phyloP scores from a whole-genome alignment of 2,113 vertebrate genomes.

The Numida meleagris region DNA sequence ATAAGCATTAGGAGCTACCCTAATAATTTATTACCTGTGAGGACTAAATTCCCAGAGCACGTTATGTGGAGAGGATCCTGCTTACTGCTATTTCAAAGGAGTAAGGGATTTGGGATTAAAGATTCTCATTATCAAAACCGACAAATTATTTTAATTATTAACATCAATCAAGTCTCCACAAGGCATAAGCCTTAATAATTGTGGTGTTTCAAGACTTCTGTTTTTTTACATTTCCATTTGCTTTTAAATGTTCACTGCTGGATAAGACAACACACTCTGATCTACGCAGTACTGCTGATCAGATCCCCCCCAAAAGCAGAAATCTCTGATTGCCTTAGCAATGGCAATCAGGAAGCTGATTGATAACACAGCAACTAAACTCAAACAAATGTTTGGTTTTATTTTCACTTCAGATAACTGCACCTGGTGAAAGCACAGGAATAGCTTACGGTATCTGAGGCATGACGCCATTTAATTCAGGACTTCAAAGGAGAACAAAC shows the following conservation, averaged over 20 bases:
- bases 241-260: constrained; percentile 31
- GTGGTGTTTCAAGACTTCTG: constrained; percentile 9
- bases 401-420: neutral
- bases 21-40: constrained; percentile 35
- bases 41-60: neutral
- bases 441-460: neutral
- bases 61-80: neutral
- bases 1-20: neutral
- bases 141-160: constrained; percentile 52
- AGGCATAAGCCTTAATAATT: constrained; percentile 6
- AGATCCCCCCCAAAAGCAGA: neutral
- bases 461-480: neutral
- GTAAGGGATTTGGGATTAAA: neutral
- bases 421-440: neutral
- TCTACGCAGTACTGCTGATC: constrained; percentile 14
- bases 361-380: neutral
- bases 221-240: constrained; percentile 23
- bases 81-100: constrained; percentile 2
- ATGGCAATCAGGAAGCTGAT: neutral
- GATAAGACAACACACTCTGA: neutral
- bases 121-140: constrained; percentile 49
- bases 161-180: constrained; percentile 41
- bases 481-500: neutral
- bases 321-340: neutral
- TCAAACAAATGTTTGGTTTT: neutral